phyloP scores from a whole-genome alignment of 2,797 vertebrate species.

The Cyclura pinguis region DNA sequence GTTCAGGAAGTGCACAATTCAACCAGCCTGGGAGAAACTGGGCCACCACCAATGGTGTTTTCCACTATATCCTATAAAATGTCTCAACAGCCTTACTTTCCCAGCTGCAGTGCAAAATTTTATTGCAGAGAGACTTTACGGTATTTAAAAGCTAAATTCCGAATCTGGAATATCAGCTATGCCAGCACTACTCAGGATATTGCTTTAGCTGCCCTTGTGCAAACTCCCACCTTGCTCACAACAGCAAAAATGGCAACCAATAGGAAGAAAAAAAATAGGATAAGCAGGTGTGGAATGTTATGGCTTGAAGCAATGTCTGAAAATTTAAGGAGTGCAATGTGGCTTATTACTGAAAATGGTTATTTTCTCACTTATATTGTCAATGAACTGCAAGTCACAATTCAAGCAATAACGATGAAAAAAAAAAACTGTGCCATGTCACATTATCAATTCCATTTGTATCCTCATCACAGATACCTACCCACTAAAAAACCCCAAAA shows the following conservation, averaged over 20 bases:
- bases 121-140: not conserved
- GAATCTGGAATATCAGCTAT: not conserved
- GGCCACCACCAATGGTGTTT: not conserved
- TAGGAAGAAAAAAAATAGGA: slow-evolving; percentile 15
- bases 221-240: not conserved
- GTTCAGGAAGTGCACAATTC: not conserved
- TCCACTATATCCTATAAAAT: not conserved
- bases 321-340: slow-evolving; percentile 14
- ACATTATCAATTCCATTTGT: slow-evolving; percentile 52
- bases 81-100: not conserved
- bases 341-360: slow-evolving; percentile 35
- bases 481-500: not conserved
- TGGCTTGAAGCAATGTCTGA: not conserved
- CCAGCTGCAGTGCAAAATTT: not conserved
- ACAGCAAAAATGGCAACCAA: not conserved
- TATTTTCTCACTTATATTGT: slow-evolving; percentile 49
- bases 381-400: slow-evolving; percentile 61
- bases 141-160: not conserved
- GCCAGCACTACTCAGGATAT: not conserved
- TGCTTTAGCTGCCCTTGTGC: not conserved
- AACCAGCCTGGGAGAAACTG: not conserved
- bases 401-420: slow-evolving; percentile 12
- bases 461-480: slow-evolving; percentile 17
- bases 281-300: slow-evolving; percentile 37
- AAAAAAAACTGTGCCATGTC: slow-evolving; percentile 34